Conservation (phyloP, 2,113 vertebrate species). For the Percopsis transmontana region DNA sequence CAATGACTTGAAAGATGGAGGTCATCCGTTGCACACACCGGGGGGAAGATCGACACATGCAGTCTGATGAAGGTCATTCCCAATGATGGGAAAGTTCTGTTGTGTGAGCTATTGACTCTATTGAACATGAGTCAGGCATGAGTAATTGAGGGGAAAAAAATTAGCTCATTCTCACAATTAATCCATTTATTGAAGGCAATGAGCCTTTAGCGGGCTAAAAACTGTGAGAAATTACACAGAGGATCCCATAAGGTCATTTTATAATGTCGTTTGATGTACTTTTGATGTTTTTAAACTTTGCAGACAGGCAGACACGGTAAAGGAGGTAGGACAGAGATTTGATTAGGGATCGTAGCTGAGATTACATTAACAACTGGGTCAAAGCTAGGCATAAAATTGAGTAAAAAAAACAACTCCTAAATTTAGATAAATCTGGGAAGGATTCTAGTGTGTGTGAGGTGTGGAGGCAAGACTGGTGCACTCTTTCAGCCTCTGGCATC, state of each 20-base stretch:
- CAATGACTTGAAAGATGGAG: background rate
- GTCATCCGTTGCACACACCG: background rate
- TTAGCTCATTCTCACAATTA: conserved; percentile 36
- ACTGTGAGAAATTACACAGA: conserved; percentile 33
- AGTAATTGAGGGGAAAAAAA: conserved; percentile 16
- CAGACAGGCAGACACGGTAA: conserved; percentile 25
- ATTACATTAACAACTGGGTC: conserved; percentile 51
- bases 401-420: conserved; percentile 13
- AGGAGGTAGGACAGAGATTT: conserved; percentile 15
- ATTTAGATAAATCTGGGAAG: conserved; percentile 46
- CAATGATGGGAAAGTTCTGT: background rate
- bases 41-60: background rate
- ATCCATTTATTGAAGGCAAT: conserved; percentile 35
- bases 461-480: conserved; percentile 40
- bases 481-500: conserved; percentile 65
- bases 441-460: conserved; percentile 57
- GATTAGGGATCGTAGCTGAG: conserved; percentile 21
- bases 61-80: conserved; percentile 31
- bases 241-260: conserved; percentile 9
- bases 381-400: conserved; percentile 13
- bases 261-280: background rate
- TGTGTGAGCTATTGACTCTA: conserved; percentile 49
- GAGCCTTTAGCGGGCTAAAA: conserved; percentile 41
- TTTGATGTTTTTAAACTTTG: background rate
- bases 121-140: conserved; percentile 44